Conservation (phyloP, 2,888 invertebrate species). For the Hipparchia semele region DNA sequence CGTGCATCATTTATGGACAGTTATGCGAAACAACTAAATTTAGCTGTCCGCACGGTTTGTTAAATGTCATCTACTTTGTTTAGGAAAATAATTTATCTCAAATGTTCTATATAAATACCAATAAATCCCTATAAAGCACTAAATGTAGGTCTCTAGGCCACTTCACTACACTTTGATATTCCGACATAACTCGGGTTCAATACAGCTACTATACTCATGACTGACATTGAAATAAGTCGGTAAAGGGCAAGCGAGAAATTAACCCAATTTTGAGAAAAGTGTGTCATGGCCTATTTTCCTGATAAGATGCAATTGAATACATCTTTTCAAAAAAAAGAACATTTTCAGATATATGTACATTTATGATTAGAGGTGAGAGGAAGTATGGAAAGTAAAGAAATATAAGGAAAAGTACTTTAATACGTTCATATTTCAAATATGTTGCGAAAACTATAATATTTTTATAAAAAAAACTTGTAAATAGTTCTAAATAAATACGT, state of each 20-base stretch:
- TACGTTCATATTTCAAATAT: slow-evolving; percentile 48
- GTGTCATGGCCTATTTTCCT: slow-evolving; percentile 70
- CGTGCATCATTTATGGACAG: slow-evolving; percentile 84
- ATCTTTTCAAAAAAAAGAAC: slow-evolving; percentile 7
- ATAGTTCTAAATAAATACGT: slow-evolving; percentile 73
- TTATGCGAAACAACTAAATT: slow-evolving; percentile 66
- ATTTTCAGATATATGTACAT: not conserved
- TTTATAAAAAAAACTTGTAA: slow-evolving; percentile 60
- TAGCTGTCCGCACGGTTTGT: slow-evolving; percentile 55
- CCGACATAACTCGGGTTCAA: slow-evolving; percentile 89
- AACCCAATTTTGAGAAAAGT: slow-evolving; percentile 71
- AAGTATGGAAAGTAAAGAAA: slow-evolving; percentile 36
- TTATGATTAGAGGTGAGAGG: not conserved
- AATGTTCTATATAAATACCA: slow-evolving; percentile 75
- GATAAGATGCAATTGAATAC: slow-evolving; percentile 32
- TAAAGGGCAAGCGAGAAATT: slow-evolving; percentile 76
- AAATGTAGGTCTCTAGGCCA: slow-evolving; percentile 95
- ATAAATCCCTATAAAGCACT: slow-evolving; percentile 68
- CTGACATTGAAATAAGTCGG: slow-evolving; percentile 83
- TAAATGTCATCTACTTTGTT: slow-evolving; percentile 70
- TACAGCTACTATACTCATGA: slow-evolving; percentile 86
- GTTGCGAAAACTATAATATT: slow-evolving; percentile 36
- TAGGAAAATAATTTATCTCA: slow-evolving; percentile 82
- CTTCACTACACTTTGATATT: slow-evolving; percentile 91
- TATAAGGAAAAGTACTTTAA: slow-evolving; percentile 48